Percentiles rank a stretch among this genome's conserved stretches.
phyloP scores from a whole-genome alignment of 2,113 vertebrate species.

The Chascanopsetta lugubris region DNA sequence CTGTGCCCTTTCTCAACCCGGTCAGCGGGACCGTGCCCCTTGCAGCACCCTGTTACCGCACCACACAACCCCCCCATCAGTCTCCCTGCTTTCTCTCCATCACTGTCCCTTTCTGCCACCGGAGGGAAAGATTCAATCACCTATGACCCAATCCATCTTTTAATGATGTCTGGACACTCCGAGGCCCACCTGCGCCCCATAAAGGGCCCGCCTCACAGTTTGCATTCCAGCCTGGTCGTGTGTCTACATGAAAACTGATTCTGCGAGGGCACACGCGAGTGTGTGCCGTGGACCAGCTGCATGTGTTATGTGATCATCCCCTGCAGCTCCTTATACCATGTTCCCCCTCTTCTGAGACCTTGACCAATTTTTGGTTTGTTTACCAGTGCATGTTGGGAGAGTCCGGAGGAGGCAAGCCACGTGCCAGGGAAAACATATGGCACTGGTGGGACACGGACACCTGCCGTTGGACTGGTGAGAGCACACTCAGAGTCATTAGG shows the following conservation, averaged over 20 bases:
- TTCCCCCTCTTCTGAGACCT: conserved; percentile 70
- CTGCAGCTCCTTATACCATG: conserved; percentile 49
- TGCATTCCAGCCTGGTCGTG: conserved; percentile 28
- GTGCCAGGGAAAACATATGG: conserved; percentile 82
- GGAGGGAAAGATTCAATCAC: conserved; percentile 70
- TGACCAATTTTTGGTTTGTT: conserved; percentile 80
- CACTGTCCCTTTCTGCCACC: conserved; percentile 60
- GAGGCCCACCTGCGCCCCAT: conserved; percentile 68
- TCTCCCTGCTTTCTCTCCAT: conserved; percentile 50
- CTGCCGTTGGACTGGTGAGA: conserved; percentile 69
- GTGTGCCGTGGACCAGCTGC: conserved; percentile 36
- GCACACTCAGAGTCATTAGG: conserved; percentile 69
- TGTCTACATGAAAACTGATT: conserved; percentile 18
- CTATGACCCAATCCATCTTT: conserved; percentile 72
- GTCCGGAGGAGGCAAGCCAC: conserved; percentile 62
- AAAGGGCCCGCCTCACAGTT: conserved; percentile 39
- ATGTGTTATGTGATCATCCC: conserved; percentile 47
- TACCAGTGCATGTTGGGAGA: conserved; percentile 74
- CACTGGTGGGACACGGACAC: conserved; percentile 71
- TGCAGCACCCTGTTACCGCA: conserved; percentile 45
- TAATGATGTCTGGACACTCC: conserved; percentile 72
- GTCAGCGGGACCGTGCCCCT: conserved; percentile 45
- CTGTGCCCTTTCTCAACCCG: conserved; percentile 42
- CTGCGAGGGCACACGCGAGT: conserved; percentile 27
- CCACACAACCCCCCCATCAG: conserved; percentile 51